These are phyloP conservation scores for Trigoniulus corallinus DNA, from an alignment of 1,140 invertebrate species.

Conservation along the genomic window DNA sequence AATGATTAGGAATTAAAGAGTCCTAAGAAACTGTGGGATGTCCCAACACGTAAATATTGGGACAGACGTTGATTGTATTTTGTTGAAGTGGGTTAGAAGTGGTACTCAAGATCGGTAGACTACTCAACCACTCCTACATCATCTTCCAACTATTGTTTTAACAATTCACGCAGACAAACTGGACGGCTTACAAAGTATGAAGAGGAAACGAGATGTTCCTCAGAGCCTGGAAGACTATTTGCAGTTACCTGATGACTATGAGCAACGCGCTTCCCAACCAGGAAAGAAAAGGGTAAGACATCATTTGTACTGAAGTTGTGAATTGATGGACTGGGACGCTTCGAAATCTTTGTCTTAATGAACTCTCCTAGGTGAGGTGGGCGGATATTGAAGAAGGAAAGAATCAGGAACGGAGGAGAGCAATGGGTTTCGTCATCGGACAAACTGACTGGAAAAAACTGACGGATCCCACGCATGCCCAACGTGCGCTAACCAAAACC, in stretches of 20 bases:
- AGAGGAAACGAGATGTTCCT: constrained; percentile 32
- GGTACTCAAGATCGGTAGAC: no score
- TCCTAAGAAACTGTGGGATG: no score
- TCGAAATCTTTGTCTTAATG: not conserved
- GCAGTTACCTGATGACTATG: constrained; percentile 59
- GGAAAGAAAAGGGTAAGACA: constrained; percentile 64
- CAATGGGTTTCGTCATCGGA: constrained; percentile 86
- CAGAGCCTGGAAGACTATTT: constrained; percentile 78
- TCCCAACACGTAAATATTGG: no score
- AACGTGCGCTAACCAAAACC: constrained; percentile 73
- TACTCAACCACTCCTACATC: no score
- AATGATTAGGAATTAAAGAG: no score
- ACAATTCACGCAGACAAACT: constrained; percentile 53
- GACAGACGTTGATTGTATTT: no score
- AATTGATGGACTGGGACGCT: no score
- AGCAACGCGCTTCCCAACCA: constrained; percentile 41
- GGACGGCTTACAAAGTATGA: constrained; percentile 47
- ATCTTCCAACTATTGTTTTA: no score
- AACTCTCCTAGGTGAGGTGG: constrained; percentile 66
- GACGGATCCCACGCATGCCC: constrained; percentile 77
- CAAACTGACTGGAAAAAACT: constrained; percentile 87
- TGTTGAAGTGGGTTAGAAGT: no score
- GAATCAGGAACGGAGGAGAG: constrained; percentile 72
- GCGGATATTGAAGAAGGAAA: constrained; percentile 88
- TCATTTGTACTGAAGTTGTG: not conserved